A percentile compares a stretch with the other conserved stretches of the same genome.
phyloP scores from a whole-genome alignment of 1,140 invertebrate species.

The Drosophila simulans region DNA sequence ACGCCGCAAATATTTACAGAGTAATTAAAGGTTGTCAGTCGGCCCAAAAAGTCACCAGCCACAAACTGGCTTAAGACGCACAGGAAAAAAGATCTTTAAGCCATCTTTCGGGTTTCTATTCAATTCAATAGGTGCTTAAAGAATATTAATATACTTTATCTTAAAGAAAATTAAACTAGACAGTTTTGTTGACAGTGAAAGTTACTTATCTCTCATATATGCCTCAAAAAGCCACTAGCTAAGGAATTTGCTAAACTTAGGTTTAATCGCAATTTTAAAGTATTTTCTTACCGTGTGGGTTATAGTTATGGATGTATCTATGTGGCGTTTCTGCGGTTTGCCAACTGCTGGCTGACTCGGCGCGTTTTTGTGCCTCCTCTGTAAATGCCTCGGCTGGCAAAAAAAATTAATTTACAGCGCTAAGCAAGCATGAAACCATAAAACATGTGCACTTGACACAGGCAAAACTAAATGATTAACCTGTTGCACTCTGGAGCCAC shows the following conservation, averaged over 20 bases:
- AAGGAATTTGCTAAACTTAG: too few relatives aligned
- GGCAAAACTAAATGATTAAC: constrained; percentile 67
- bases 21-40: constrained; percentile 71
- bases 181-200: background rate
- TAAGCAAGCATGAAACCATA: constrained; percentile 59
- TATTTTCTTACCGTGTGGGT: constrained; percentile 22
- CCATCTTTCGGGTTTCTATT: background rate
- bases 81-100: background rate
- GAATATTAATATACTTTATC: too few relatives aligned
- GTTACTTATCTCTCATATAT: too few relatives aligned
- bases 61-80: constrained; percentile 12
- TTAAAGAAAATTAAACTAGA: too few relatives aligned
- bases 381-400: constrained; percentile 39
- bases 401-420: constrained; percentile 65
- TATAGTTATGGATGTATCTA: constrained; percentile 18
- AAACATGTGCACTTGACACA: constrained; percentile 56
- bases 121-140: too few relatives aligned
- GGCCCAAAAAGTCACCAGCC: constrained; percentile 21
- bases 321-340: constrained; percentile 34
- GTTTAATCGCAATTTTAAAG: background rate
- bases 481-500: constrained; percentile 36
- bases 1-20: constrained; percentile 75
- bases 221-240: background rate
- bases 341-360: constrained; percentile 33
- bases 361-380: constrained; percentile 30